phyloP scores from a whole-genome alignment of 2,888 invertebrate species.

The Troides helena region DNA sequence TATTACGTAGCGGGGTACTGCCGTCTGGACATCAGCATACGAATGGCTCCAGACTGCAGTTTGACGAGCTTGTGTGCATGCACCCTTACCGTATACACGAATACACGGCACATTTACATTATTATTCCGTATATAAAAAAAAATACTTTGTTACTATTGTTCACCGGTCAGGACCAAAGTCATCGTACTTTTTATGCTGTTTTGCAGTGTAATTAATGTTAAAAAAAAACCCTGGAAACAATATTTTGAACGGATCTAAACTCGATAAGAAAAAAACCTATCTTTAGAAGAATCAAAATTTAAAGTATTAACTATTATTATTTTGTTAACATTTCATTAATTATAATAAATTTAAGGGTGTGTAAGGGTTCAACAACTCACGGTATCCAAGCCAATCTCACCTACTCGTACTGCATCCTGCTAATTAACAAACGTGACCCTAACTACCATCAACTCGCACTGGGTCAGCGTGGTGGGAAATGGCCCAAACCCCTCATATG shows the following conservation, averaged over 20 bases:
- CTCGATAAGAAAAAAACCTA: too few relatives aligned
- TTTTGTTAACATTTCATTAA: too few relatives aligned
- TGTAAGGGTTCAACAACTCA: too few relatives aligned
- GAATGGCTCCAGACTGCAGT: conserved; percentile 47
- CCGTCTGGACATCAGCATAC: conserved; percentile 59
- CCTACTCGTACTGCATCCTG: too few relatives aligned
- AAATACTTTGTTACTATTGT: conserved; percentile 3
- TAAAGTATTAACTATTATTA: too few relatives aligned
- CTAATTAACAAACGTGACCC: too few relatives aligned
- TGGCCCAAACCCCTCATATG: too few relatives aligned
- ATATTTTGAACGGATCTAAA: background rate
- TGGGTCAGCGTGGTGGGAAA: too few relatives aligned
- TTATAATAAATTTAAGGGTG: too few relatives aligned
- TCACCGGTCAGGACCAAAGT: background rate
- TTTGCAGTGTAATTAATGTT: background rate
- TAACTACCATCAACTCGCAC: too few relatives aligned
- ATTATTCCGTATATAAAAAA: conserved; percentile 31
- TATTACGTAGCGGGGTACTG: conserved; percentile 35
- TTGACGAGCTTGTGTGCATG: conserved; percentile 47
- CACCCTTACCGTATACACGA: conserved; percentile 43
- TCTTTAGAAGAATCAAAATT: too few relatives aligned
- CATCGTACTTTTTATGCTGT: background rate
- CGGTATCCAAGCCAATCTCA: too few relatives aligned
- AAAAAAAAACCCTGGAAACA: background rate
- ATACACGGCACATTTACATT: conserved; percentile 41